Base-by-base conservation (phyloP, 1,140 invertebrate species). In the Drosophila nebulosa region DNA sequence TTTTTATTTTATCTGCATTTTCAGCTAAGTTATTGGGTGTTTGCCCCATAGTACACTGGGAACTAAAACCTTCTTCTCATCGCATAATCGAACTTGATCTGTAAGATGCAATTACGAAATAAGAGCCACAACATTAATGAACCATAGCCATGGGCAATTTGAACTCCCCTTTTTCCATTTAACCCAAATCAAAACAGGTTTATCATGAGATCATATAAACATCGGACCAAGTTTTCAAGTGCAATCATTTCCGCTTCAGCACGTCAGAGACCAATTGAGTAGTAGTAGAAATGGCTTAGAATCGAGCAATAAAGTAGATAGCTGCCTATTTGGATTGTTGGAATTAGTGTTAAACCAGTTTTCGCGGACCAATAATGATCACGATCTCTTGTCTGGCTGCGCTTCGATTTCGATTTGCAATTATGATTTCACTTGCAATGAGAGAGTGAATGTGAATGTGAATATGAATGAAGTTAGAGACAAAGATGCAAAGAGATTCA, bases 231-330 rank as follows among this genome's bases (percentile, higher is more conserved):
- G 16, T 46, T 59, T 57, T 53, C 36, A 57, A 75, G 56, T 57
- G 46, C 35, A 65, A 71, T 74, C 65, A 78, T 85, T 85, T 85
- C 81, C 80, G 80, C 80, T 80, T 80, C 73, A 85, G 80, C 73
- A 59, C 74, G 71, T 78, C n/a, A n/a, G n/a, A n/a, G 27, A 78
- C 68, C 81, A 72, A 70, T 85, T 42, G 16, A 42, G 60, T 74
- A 79, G 77, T 79, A 86, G 80, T 86, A 86, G 81, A 76, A 86
- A 84, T 84, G 81, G 53, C 65, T 84, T 59, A 86, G 80, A 86
- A 86, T 85, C 39, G 7, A 46, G 70, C 21, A 24, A 16, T 55
- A 12, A 63, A 64, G 42, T 59, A 22, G 35, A 39, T 24, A 22
- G 32, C 14, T 16, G 10, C 36, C 24, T 50, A 24, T 21, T 7